These are phyloP conservation scores for Leptogaster cylindrica DNA, from an alignment of 2,888 invertebrate species.

Conservation along the genomic window DNA sequence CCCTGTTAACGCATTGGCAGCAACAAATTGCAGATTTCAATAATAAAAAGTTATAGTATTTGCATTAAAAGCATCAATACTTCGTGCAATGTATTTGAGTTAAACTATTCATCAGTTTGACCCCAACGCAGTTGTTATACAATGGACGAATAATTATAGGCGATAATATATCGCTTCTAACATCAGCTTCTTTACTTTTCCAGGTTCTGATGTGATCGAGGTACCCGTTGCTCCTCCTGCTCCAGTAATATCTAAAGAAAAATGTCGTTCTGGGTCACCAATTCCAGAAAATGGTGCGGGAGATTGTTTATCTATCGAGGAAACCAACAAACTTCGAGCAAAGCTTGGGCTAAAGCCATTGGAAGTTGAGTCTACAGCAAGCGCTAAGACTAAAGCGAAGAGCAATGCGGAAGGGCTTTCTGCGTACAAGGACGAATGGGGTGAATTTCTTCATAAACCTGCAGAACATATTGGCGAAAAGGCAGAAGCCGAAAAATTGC, in stretches of 20 bases:
- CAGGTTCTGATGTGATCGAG: slow-evolving; percentile 62
- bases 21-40: too few relatives aligned
- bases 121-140: background rate
- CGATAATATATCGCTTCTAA: background rate
- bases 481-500: slow-evolving; percentile 78
- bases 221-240: slow-evolving; percentile 57
- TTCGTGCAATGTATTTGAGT: too few relatives aligned
- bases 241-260: slow-evolving; percentile 45
- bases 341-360: slow-evolving; percentile 94
- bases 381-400: slow-evolving; percentile 9
- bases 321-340: slow-evolving; percentile 87
- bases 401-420: slow-evolving; percentile 68
- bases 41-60: too few relatives aligned
- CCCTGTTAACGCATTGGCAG: too few relatives aligned
- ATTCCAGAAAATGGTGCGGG: slow-evolving; percentile 61
- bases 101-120: too few relatives aligned
- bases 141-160: background rate
- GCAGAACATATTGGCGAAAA: slow-evolving; percentile 77
- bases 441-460: slow-evolving; percentile 88
- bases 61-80: too few relatives aligned
- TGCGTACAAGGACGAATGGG: slow-evolving; percentile 73
- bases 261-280: slow-evolving; percentile 54
- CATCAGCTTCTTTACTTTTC: too few relatives aligned
- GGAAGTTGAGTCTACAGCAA: slow-evolving; percentile 65
- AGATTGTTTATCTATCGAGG: slow-evolving; percentile 76